Evolutionary conservation across 2,113 vertebrate species (phyloP).

Genomic region (Microcebus lehilahytsara): DNA sequence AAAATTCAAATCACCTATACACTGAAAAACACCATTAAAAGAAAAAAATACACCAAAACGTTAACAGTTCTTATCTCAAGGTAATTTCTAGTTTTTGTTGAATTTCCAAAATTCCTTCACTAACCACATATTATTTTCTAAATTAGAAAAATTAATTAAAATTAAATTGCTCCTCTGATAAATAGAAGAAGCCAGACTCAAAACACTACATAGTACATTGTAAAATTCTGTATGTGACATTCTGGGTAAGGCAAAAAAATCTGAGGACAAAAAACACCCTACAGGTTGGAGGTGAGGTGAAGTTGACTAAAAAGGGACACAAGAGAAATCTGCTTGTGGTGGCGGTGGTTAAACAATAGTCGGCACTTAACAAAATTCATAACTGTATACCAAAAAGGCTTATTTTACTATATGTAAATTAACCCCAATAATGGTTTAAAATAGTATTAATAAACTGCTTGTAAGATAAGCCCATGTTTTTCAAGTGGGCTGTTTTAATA

Average conservation of each 20-base stretch:
- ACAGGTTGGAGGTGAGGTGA: neutral
- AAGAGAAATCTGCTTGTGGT: neutral
- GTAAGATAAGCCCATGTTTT: neutral
- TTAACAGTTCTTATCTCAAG: neutral
- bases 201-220: neutral
- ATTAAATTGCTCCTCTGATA: neutral
- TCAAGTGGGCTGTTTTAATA: neutral
- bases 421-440: neutral
- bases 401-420: neutral
- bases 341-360: neutral
- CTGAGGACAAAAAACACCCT: neutral
- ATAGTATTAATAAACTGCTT: neutral
- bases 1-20: conserved; percentile 28
- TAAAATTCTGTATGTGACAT: neutral
- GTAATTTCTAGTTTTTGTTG: neutral
- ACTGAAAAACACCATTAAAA: neutral
- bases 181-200: conserved; percentile 1
- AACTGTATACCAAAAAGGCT: neutral
- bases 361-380: neutral
- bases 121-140: neutral
- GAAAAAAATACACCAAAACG: conserved; percentile 16
- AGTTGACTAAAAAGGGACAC: neutral
- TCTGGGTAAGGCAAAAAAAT: neutral
- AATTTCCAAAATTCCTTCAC: conserved; percentile 31
- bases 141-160: conserved; percentile 30